Evolutionary conservation across 2,888 invertebrate species (phyloP).

Genomic region (Xylophagus ater): DNA sequence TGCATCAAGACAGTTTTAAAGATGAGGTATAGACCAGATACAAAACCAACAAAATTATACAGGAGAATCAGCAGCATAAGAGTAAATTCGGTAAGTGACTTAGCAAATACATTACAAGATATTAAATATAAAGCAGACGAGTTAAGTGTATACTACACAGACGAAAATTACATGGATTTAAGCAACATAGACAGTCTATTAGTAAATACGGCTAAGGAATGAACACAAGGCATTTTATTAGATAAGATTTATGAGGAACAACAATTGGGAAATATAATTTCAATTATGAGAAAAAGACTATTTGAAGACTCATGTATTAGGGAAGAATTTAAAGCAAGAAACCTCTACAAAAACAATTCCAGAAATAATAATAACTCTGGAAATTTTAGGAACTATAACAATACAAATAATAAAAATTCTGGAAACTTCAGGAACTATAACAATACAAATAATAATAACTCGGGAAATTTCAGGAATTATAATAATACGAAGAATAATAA

Average conservation of each 20-base stretch:
- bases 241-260: conserved; percentile 9
- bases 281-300: conserved; percentile 6
- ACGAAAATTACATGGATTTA: conserved; percentile 8
- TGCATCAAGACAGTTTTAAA: no score
- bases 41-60: conserved; percentile 5
- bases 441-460: no score
- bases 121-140: conserved; percentile 14
- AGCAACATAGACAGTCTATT: conserved; percentile 7
- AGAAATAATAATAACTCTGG: neutral
- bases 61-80: conserved; percentile 2
- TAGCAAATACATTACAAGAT: conserved; percentile 11
- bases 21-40: conserved; percentile 2
- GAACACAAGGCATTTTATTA: conserved; percentile 8
- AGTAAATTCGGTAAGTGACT: conserved; percentile 12
- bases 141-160: conserved; percentile 11
- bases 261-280: conserved; percentile 4
- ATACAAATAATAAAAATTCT: neutral
- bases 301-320: conserved; percentile 4
- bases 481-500: neutral
- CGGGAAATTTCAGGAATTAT: no score
- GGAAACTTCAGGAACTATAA: neutral
- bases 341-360: neutral
- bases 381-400: no score
- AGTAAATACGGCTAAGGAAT: conserved; percentile 10
- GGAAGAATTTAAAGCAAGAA: conserved; percentile 1